Base-by-base conservation (phyloP, 2,113 vertebrate genomes). In the Petromus typicus region DNA sequence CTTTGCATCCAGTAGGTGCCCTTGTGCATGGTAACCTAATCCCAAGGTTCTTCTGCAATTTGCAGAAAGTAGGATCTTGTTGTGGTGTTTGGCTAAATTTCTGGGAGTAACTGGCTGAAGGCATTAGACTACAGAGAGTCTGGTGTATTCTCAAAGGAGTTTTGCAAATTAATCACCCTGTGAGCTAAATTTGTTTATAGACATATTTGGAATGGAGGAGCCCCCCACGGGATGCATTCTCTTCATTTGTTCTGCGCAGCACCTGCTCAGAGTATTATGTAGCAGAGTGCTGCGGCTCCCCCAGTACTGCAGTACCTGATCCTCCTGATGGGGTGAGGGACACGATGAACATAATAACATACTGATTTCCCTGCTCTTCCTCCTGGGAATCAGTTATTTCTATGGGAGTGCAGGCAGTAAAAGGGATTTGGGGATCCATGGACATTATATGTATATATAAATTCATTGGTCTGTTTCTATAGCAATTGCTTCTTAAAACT, bases 121-220 rank as follows among this genome's bases (percentile, higher is more conserved):
- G 96, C 95, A 94, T 97, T 96, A 83, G 93, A 66, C 96, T 94
- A 25, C 56, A 30, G 96, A 90, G 96, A 90, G 96, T 27, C 96
- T 94, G 91, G 92, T 84, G 40, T 56, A 23, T 78, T 93, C 97
- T 97, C 96, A 90, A 30, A 37, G 95, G 97, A 80, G 71, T 81
- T 97, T 86, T 93, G 94, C 96, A 94, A 96, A 97, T 97, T 96
- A 95, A 96, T 98, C 97, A 97, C 97, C 97, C 94, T 27, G 93
- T 13, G 89, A 95, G 96, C 95, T 97, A 97, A 97, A 96, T 98
- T 97, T 98, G 96, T 98, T 97, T 97, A 79, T 97, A 64, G 97
- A 95, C 89, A 90, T 93, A 92, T 97, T 95, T 95, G 96, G 95
- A 90, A 86, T 67, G 95, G 95, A 63, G 94, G 91, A 32, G 89